Percentiles rank a stretch among this genome's conserved stretches.
phyloP scores from a whole-genome alignment of 1,140 invertebrate genomes.

The Drosophila pallidifrons region DNA sequence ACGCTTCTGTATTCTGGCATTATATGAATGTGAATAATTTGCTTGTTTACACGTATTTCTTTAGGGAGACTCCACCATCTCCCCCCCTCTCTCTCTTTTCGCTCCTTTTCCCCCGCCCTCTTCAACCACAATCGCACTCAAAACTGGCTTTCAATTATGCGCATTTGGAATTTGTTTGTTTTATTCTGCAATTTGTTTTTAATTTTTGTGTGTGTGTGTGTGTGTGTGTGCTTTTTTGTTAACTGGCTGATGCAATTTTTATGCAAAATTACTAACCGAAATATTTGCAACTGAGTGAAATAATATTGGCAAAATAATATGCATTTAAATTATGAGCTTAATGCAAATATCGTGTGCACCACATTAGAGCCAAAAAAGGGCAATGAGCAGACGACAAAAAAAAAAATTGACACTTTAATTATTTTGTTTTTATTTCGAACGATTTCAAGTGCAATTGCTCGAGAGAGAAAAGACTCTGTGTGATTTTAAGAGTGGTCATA shows the following conservation, averaged over 20 bases:
- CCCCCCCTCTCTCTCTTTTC: neutral
- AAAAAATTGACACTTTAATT: slow-evolving; percentile 28
- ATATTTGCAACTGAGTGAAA: slow-evolving; percentile 40
- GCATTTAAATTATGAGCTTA: slow-evolving; percentile 81
- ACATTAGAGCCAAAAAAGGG: slow-evolving; percentile 63
- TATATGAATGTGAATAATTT: slow-evolving; percentile 58
- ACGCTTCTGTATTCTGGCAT: slow-evolving; percentile 66
- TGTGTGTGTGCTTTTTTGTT: slow-evolving; percentile 26
- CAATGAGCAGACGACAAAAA: slow-evolving; percentile 53
- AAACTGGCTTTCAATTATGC: slow-evolving; percentile 77
- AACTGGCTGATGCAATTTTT: slow-evolving; percentile 76
- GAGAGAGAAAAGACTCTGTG: neutral
- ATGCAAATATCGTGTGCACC: slow-evolving; percentile 64
- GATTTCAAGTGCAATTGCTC: neutral
- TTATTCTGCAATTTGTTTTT: slow-evolving; percentile 45
- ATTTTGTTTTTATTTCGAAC: slow-evolving; percentile 16
- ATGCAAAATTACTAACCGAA: slow-evolving; percentile 78
- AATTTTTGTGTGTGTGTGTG: slow-evolving; percentile 27
- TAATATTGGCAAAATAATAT: slow-evolving; percentile 33
- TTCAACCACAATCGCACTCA: slow-evolving; percentile 6
- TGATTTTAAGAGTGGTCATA: neutral
- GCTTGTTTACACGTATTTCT: slow-evolving; percentile 48
- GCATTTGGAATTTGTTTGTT: slow-evolving; percentile 52
- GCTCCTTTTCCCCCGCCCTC: neutral
- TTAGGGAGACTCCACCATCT: neutral